Evolutionary conservation across 2,113 vertebrate species (phyloP), one percentile per base, ranked within the genome.

Genomic region (Vireo altiloquus): DNA sequence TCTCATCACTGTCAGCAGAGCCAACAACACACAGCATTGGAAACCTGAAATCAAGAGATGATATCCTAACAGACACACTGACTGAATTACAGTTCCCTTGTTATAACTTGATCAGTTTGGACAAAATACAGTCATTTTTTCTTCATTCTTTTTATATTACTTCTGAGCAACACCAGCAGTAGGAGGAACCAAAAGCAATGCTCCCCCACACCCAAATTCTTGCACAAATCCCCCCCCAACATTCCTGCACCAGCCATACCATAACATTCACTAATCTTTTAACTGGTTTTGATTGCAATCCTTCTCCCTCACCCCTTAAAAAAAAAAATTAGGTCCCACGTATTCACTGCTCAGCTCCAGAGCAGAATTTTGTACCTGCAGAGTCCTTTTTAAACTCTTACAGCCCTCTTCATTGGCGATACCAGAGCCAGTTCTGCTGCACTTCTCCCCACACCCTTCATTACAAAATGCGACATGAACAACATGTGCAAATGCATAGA

Each of bases 31-130:
- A 77, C 17, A 50, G 56, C 46, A 91, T 1, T 90, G 85, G 70
- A 95, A 95, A 85, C 50, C 42, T 80, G 66, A 91, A 92, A 90
- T 95, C 66, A 69, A 75, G 82, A 85, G 66, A 79, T 56, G 71
- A 50, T 81, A 86, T 63, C 60, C 86, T 82, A 90, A 90, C 52
- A 31, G 53, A 84, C 69, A 87, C 7, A 9, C 24, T 27, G 77
- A 37, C 44, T 87, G 64, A 92, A 89, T 70, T 92, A 86, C 60
- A 74, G 72, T 27, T 86, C 12, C 54, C 77, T 60, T 95, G 82
- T 86, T 90, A 83, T 7, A 91, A 90, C 76, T 90, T 81, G 54
- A 80, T 66, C 79, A 52, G 44, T 81, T 78, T 81, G 90, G 52
- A 88, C 47, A 81, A 83, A 86, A 90, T 39, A 70, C 19, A 70